Conservation (phyloP, 2,113 vertebrate genomes). For the Antechinus flavipes region DNA sequence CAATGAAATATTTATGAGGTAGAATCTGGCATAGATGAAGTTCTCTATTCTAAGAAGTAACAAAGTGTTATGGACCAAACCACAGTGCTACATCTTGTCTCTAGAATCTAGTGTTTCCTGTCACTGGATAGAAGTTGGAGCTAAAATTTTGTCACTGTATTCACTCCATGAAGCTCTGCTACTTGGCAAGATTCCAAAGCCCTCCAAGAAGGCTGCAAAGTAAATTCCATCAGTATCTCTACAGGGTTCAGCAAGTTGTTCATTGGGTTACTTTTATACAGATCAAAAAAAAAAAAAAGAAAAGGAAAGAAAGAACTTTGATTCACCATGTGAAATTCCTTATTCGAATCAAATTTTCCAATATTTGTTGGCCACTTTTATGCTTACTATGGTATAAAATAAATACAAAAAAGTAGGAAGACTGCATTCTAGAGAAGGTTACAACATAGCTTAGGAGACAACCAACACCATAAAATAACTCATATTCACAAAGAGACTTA, state of each 20-base stretch:
- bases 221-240: background rate
- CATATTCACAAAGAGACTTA: background rate
- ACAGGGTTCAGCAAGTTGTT: constrained; percentile 28
- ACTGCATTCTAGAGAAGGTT: background rate
- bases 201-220: background rate
- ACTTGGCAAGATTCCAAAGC: constrained; percentile 12
- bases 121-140: constrained; percentile 52
- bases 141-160: constrained; percentile 11
- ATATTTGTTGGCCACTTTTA: background rate
- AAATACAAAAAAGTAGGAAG: background rate
- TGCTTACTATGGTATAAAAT: background rate
- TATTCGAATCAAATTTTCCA: background rate
- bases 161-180: background rate
- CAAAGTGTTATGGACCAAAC: constrained; percentile 77
- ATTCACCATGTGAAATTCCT: constrained; percentile 25
- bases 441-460: background rate
- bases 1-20: constrained; percentile 82
- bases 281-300: constrained; percentile 38
- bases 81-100: constrained; percentile 42
- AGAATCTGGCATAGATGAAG: constrained; percentile 66
- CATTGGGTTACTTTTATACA: constrained; percentile 33
- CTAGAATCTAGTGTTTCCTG: constrained; percentile 53
- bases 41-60: constrained; percentile 72
- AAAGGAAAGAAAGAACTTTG: background rate
- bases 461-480: background rate